Conservation (phyloP, 2,888 invertebrate species). For the Eupithecia dodoneata region DNA sequence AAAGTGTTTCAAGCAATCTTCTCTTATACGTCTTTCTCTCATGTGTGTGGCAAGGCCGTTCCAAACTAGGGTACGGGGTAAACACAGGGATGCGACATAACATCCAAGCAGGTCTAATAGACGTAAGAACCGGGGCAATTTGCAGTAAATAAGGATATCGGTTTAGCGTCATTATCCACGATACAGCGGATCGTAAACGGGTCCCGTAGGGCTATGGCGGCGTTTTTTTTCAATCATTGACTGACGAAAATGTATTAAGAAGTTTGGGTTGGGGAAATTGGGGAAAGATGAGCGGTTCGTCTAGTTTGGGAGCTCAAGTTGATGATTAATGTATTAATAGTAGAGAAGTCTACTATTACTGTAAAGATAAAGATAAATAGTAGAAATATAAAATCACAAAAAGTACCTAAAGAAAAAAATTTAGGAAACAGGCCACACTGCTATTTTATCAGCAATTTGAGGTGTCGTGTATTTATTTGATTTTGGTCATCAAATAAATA, state of each 20-base stretch:
- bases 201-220: slow-evolving; percentile 40
- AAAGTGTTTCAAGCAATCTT: neutral
- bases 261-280: slow-evolving; percentile 5
- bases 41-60: neutral
- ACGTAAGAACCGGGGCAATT: slow-evolving; percentile 68
- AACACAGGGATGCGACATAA: slow-evolving; percentile 16
- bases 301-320: neutral
- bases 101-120: slow-evolving; percentile 46
- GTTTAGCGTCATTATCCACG: slow-evolving; percentile 77
- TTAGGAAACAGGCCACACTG: no score
- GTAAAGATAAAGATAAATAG: no score
- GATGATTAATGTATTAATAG: neutral
- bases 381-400: no score
- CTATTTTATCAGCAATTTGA: no score
- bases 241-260: slow-evolving; percentile 21
- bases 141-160: slow-evolving; percentile 83
- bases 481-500: no score
- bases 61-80: slow-evolving; percentile 9
- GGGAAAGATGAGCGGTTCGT: neutral
- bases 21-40: neutral
- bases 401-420: no score
- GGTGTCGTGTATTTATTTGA: no score
- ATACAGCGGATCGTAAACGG: slow-evolving; percentile 64
- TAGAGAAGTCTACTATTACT: neutral
- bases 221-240: slow-evolving; percentile 10